phyloP scores from a whole-genome alignment of 2,113 vertebrate species.

The Vulpes lagopus region DNA sequence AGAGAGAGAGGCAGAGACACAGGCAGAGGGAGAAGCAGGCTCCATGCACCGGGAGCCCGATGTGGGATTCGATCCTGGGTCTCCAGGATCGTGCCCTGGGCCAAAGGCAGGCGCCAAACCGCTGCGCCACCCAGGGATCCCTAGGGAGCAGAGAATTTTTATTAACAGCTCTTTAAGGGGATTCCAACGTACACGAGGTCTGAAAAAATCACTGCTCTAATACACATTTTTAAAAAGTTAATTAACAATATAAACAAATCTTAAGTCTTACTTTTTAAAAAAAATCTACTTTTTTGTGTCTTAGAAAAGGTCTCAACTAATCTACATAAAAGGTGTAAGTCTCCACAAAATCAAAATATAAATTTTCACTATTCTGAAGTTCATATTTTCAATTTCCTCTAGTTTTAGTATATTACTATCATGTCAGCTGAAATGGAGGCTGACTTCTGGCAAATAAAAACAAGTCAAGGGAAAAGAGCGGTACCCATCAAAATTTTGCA shows the following conservation, averaged over 20 bases:
- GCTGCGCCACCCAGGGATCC: no score
- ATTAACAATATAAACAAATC: not conserved
- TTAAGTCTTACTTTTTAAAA: not conserved
- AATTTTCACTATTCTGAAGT: not conserved
- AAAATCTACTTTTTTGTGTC: slow-evolving; percentile 1
- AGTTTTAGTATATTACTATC: not conserved
- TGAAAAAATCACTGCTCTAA: slow-evolving; percentile 22
- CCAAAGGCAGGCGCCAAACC: no score
- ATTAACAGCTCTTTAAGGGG: not conserved
- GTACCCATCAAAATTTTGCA: slow-evolving; percentile 41
- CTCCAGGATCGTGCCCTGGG: no score
- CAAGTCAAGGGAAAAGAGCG: not conserved
- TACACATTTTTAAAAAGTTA: not conserved
- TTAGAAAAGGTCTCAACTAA: slow-evolving; percentile 31
- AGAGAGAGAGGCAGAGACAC: no score
- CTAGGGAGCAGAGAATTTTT: slow-evolving; percentile 32
- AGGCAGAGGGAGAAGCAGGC: no score
- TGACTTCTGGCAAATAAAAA: not conserved
- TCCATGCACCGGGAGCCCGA: no score
- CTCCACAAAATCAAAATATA: slow-evolving; percentile 4
- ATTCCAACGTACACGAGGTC: not conserved
- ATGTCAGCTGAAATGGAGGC: not conserved
- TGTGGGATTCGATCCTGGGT: no score
- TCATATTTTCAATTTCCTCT: not conserved
- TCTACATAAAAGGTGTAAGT: not conserved